Evolutionary conservation across 2,888 invertebrate species (phyloP).

Genomic region (Ceramica pisi): DNA sequence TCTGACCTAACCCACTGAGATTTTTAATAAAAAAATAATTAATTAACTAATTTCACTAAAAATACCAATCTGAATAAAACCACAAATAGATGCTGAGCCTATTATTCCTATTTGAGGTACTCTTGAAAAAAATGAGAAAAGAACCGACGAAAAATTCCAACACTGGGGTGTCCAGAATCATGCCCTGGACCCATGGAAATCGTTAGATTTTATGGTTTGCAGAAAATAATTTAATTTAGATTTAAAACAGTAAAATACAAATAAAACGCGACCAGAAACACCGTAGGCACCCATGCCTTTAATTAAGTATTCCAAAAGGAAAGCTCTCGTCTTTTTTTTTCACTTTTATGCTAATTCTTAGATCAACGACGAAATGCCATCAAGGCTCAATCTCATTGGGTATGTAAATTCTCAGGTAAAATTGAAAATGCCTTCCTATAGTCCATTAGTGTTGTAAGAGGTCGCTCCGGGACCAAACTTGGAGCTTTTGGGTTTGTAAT

Average conservation of each 20-base stretch:
- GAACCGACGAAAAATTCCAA: no score
- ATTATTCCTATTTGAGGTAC: no score
- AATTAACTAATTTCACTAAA: no score
- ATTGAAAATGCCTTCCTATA: slow-evolving; percentile 83
- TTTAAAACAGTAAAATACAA: not conserved
- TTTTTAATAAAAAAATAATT: no score
- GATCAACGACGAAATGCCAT: slow-evolving; percentile 72
- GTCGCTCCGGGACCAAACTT: slow-evolving; percentile 55
- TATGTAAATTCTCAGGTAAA: slow-evolving; percentile 84
- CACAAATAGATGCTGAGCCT: no score
- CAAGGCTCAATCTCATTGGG: slow-evolving; percentile 80
- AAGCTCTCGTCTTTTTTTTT: slow-evolving; percentile 45
- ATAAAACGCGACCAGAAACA: slow-evolving; percentile 11
- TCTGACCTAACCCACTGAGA: no score
- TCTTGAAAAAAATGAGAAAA: no score
- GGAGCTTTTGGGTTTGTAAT: slow-evolving; percentile 63
- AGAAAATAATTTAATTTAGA: not conserved
- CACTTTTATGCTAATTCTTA: slow-evolving; percentile 77
- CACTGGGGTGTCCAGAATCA: no score
- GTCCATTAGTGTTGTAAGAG: slow-evolving; percentile 72
- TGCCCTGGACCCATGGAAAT: no score
- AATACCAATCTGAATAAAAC: no score
- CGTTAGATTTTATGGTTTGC: not conserved
- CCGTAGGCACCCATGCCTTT: slow-evolving; percentile 15
- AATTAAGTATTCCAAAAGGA: slow-evolving; percentile 59